Conservation (phyloP, 2,797 vertebrate species). For the Hylomyscus alleni region DNA sequence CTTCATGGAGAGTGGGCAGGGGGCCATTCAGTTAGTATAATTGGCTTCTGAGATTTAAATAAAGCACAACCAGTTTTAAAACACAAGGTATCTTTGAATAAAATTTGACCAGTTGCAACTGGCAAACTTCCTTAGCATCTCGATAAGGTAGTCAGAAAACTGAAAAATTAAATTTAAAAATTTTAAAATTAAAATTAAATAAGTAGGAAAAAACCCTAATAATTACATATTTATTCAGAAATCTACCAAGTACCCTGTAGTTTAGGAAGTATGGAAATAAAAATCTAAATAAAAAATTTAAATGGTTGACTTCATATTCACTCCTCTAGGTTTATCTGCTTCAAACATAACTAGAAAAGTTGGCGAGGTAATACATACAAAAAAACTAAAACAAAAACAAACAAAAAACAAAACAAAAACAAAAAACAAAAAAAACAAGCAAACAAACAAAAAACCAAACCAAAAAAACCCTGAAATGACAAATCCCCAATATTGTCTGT, state of each 20-base stretch:
- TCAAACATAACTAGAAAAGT: conserved; percentile 55
- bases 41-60: conserved; percentile 29
- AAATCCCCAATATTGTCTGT: background rate
- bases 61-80: conserved; percentile 44
- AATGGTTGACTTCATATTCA: background rate
- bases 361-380: background rate
- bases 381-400: background rate
- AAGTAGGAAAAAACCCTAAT: background rate
- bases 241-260: background rate
- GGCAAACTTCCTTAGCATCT: conserved; percentile 19
- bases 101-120: conserved; percentile 42
- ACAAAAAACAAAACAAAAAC: background rate
- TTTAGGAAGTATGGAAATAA: conserved; percentile 47
- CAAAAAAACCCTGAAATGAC: background rate
- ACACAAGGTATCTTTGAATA: conserved; percentile 41
- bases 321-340: background rate
- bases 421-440: too few species aligned
- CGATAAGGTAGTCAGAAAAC: conserved; percentile 1
- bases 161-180: conserved; percentile 9
- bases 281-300: background rate
- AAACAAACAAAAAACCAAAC: background rate
- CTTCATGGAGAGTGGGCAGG: background rate
- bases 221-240: background rate
- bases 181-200: too few species aligned
- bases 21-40: background rate